These are phyloP conservation scores for Thecophora atra DNA, from an alignment of 2,888 invertebrate genomes.

Conservation along the genomic window DNA sequence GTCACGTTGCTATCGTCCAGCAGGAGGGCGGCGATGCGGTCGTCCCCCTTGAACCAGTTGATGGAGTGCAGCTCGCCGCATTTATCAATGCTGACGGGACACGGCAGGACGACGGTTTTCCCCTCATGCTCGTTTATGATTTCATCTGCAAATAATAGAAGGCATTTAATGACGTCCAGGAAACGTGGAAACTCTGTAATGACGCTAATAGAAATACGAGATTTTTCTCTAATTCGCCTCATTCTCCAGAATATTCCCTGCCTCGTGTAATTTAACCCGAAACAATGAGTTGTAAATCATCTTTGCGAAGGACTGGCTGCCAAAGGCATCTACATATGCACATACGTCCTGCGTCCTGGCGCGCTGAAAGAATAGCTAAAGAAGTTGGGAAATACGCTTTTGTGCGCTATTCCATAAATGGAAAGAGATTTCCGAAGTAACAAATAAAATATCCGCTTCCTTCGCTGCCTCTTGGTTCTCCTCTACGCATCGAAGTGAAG, in stretches of 20 bases:
- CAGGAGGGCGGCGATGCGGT: slow-evolving; percentile 66
- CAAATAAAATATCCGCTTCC: slow-evolving; percentile 22
- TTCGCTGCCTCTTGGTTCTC: not conserved
- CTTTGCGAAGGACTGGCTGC: slow-evolving; percentile 7
- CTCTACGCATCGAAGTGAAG: slow-evolving; percentile 20
- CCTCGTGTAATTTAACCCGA: slow-evolving; percentile 3
- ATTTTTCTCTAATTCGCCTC: not conserved
- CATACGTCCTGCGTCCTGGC: not conserved
- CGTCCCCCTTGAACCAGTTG: slow-evolving; percentile 78
- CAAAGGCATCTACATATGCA: not conserved
- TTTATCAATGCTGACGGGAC: slow-evolving; percentile 73
- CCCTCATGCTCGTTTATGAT: slow-evolving; percentile 63
- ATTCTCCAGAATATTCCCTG: not conserved
- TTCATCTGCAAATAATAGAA: slow-evolving; percentile 56
- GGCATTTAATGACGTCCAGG: slow-evolving; percentile 31
- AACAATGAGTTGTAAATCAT: slow-evolving; percentile 29
- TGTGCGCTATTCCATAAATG: slow-evolving; percentile 22
- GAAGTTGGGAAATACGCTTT: slow-evolving; percentile 21
- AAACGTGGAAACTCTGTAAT: slow-evolving; percentile 5
- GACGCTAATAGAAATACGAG: not conserved
- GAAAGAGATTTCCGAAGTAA: not conserved
- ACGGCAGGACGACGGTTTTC: slow-evolving; percentile 72
- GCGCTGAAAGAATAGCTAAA: not conserved
- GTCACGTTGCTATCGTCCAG: slow-evolving; percentile 64
- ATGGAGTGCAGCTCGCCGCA: slow-evolving; percentile 81